These are phyloP conservation scores for Ploceus nigricollis DNA, from an alignment of 2,113 vertebrate genomes.

Conservation along the genomic window DNA sequence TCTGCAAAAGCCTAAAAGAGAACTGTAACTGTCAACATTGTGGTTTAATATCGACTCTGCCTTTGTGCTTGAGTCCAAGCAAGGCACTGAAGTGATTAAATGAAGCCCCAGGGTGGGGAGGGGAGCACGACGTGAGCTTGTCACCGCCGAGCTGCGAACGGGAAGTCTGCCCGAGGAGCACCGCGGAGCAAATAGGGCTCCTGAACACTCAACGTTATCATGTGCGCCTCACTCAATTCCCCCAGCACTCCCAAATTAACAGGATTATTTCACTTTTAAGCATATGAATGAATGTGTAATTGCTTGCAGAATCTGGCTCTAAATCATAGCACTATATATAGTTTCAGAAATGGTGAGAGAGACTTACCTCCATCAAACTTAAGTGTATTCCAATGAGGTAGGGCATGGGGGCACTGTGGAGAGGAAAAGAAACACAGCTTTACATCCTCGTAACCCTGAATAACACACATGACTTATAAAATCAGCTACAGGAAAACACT, in stretches of 20 bases:
- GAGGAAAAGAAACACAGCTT: constrained; percentile 64
- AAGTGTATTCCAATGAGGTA: constrained; percentile 89
- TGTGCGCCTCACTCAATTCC: background rate
- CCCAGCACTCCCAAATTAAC: background rate
- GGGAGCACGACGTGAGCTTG: background rate
- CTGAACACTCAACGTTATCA: background rate
- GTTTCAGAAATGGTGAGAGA: background rate
- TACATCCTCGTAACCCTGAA: constrained; percentile 40
- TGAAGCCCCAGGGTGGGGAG: background rate
- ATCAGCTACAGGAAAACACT: background rate
- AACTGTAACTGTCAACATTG: constrained; percentile 45
- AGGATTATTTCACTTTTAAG: background rate
- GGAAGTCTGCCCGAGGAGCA: background rate
- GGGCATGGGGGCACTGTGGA: constrained; percentile 85
- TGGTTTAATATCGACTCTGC: constrained; percentile 2
- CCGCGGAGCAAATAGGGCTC: background rate
- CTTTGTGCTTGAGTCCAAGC: background rate
- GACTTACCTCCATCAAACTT: constrained; percentile 86
- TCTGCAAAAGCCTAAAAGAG: constrained; percentile 55
- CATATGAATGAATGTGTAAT: constrained; percentile 5
- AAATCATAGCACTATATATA: background rate
- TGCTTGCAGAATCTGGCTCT: background rate
- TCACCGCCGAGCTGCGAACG: background rate
- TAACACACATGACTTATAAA: background rate
- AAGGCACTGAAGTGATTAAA: background rate